Percentiles rank a stretch among this genome's conserved stretches.
phyloP scores from a whole-genome alignment of 1,140 invertebrate genomes.

The Drosophila pallidifrons region DNA sequence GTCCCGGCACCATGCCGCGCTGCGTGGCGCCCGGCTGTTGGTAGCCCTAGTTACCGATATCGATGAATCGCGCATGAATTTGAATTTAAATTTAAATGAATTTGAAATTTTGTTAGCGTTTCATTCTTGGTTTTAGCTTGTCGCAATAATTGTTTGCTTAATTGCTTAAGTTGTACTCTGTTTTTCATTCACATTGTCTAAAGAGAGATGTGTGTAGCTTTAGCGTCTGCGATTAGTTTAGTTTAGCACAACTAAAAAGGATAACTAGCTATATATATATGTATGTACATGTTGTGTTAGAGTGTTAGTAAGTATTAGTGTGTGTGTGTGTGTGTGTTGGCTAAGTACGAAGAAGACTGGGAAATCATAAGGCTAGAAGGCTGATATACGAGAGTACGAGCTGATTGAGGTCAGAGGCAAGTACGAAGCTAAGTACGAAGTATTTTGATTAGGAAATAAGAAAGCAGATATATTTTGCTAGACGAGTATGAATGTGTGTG shows the following conservation, averaged over 20 bases:
- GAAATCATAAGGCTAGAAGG: conserved; percentile 58
- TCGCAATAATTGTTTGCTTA: conserved; percentile 52
- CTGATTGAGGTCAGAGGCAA: conserved; percentile 50
- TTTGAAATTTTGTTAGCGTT: conserved; percentile 80
- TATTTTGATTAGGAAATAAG: conserved; percentile 52
- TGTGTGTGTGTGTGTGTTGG: conserved; percentile 45
- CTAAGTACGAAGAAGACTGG: conserved; percentile 60
- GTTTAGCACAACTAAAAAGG: conserved; percentile 60
- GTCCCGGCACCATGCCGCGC: conserved; percentile 82
- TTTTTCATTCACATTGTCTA: conserved; percentile 83
- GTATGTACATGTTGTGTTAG: conserved; percentile 34
- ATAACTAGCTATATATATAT: conserved; percentile 14
- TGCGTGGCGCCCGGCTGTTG: conserved; percentile 77
- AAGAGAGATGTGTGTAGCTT: conserved; percentile 44
- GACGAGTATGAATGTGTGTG: conserved; percentile 26
- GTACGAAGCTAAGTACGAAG: conserved; percentile 67
- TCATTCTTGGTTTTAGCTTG: conserved; percentile 46
- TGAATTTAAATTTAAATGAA: conserved; percentile 78
- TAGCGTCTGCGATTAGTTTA: conserved; percentile 53
- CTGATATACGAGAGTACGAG: conserved; percentile 42
- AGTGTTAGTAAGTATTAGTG: conserved; percentile 32
- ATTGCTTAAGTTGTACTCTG: conserved; percentile 65
- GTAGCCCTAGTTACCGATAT: conserved; percentile 72
- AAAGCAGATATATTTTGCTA: conserved; percentile 52
- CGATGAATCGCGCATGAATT: conserved; percentile 64